These are phyloP conservation scores for Plutella xylostella DNA, from an alignment of 2,888 invertebrate species.

Conservation along the genomic window DNA sequence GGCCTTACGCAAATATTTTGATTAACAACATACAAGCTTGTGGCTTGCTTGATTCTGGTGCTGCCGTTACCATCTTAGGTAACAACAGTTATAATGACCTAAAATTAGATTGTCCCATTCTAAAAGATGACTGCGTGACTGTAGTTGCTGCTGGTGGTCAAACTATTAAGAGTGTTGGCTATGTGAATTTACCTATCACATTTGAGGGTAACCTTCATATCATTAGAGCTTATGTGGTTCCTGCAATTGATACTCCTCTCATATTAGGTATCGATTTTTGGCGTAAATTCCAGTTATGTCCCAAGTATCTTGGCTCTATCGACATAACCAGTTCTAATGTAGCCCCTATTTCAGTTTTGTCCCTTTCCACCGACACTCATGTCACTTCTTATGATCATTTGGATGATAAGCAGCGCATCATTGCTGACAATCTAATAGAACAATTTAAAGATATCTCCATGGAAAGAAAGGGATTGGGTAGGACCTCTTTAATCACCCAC, in stretches of 20 bases:
- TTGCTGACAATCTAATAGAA: slow-evolving; percentile 7
- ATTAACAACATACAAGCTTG: slow-evolving; percentile 1
- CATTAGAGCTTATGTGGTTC: background rate
- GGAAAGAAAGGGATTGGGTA: slow-evolving; percentile 16
- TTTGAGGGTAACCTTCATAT: background rate
- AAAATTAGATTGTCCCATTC: background rate
- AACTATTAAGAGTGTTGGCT: background rate
- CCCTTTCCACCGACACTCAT: background rate
- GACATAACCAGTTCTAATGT: background rate
- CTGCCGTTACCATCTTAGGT: slow-evolving; percentile 18
- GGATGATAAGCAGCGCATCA: background rate
- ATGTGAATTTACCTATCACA: background rate
- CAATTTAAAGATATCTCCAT: slow-evolving; percentile 17
- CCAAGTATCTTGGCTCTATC: background rate
- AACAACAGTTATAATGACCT: slow-evolving; percentile 12
- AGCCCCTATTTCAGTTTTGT: background rate
- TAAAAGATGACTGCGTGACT: background rate
- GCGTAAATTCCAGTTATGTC: background rate
- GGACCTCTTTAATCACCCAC: slow-evolving; percentile 5
- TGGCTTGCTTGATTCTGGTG: slow-evolving; percentile 20
- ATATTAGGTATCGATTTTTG: background rate
- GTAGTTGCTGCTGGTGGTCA: background rate
- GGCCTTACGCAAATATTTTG: slow-evolving; percentile 16
- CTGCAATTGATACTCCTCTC: background rate
- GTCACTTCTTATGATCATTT: slow-evolving; percentile 1